Evolutionary conservation across 2,888 invertebrate genomes (phyloP).

Genomic region (Prenolepis imparis): DNA sequence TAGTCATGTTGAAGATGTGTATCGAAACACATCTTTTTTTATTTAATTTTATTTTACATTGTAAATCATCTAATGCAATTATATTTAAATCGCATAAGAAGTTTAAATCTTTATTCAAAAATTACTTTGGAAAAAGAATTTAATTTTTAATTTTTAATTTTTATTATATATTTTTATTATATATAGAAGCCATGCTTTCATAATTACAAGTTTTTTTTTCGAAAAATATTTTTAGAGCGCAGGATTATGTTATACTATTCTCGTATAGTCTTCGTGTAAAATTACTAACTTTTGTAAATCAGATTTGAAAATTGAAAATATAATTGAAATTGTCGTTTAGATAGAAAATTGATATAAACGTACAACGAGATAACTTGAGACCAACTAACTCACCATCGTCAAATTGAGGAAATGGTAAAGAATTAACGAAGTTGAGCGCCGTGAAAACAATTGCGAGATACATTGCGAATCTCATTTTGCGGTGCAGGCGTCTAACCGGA

Average conservation of each 20-base stretch:
- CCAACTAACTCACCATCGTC: constrained; percentile 59
- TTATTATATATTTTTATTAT: not conserved
- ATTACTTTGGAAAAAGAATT: not conserved
- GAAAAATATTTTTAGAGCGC: not conserved
- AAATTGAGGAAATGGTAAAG: constrained; percentile 48
- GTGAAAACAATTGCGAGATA: constrained; percentile 36
- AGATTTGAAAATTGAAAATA: not conserved
- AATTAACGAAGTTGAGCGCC: constrained; percentile 36
- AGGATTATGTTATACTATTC: not conserved
- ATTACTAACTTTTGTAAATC: not conserved
- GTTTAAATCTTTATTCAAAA: not conserved
- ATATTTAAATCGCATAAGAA: not conserved
- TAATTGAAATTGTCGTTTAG: not conserved
- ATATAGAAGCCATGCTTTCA: not conserved
- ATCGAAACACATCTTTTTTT: not conserved
- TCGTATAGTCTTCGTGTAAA: not conserved
- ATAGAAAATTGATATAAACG: constrained; percentile 7
- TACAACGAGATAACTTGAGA: not conserved
- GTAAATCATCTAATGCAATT: not conserved
- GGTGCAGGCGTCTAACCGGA: constrained; percentile 21
- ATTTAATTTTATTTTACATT: not conserved
- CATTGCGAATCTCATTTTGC: constrained; percentile 12
- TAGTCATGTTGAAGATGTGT: not conserved
- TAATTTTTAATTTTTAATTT: not conserved
- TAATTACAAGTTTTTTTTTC: not conserved